A percentile compares a stretch with the other conserved stretches of the same genome.
Conservation (phyloP, 1,140 invertebrate genomes). For the Hyles euphorbiae region DNA sequence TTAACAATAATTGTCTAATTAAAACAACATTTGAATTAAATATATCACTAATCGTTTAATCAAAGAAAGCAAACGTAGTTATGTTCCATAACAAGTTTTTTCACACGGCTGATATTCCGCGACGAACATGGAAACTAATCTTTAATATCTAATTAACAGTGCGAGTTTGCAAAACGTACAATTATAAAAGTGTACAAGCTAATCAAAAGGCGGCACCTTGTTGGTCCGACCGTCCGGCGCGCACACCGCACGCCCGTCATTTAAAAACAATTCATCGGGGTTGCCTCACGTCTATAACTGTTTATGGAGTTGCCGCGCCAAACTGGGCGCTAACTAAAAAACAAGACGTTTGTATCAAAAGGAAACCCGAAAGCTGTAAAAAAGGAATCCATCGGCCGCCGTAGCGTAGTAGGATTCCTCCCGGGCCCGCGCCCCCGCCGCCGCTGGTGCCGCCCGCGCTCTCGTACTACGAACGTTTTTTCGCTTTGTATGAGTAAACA, state of each 20-base stretch:
- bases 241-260: slow-evolving; percentile 25
- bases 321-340: slow-evolving; percentile 59
- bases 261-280: slow-evolving; percentile 68
- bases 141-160: no score
- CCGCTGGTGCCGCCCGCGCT: slow-evolving; percentile 9
- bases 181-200: no score
- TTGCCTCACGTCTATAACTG: slow-evolving; percentile 66
- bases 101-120: no score
- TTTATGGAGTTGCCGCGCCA: slow-evolving; percentile 64
- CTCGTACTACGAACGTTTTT: slow-evolving; percentile 35
- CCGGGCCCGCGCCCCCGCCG: slow-evolving; percentile 17
- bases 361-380: slow-evolving; percentile 60
- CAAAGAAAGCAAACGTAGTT: no score
- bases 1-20: no score
- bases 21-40: no score
- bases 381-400: slow-evolving; percentile 45
- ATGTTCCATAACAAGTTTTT: no score
- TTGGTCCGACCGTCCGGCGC: no score
- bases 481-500: slow-evolving; percentile 27
- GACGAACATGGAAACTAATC: no score
- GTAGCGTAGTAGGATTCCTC: slow-evolving; percentile 61
- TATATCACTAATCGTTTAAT: no score
- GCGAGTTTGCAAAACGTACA: no score
- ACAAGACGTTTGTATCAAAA: slow-evolving; percentile 42
- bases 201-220: no score